These are phyloP conservation scores for Alligator mississippiensis DNA, from an alignment of 2,113 vertebrate species.

Conservation along the genomic window DNA sequence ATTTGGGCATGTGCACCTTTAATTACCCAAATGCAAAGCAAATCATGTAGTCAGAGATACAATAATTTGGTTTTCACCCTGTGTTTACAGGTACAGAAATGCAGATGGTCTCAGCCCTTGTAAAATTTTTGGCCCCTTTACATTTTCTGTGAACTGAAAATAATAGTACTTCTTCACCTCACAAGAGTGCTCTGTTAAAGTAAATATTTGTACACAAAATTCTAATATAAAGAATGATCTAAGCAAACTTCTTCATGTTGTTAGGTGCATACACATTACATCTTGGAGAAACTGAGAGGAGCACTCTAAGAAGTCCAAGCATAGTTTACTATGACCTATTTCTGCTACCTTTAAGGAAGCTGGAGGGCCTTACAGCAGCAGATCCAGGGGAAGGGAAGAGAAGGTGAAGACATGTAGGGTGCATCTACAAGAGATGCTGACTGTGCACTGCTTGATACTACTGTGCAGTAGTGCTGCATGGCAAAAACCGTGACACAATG, in stretches of 20 bases:
- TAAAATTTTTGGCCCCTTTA: neutral
- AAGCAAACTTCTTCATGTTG: neutral
- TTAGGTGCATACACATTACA: neutral
- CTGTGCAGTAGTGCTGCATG: no score
- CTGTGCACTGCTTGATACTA: no score
- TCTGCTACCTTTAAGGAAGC: neutral
- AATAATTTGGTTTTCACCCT: neutral
- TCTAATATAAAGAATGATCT: neutral
- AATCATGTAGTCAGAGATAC: neutral
- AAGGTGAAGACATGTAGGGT: no score
- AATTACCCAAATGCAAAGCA: neutral
- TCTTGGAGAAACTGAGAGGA: neutral
- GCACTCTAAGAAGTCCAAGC: no score
- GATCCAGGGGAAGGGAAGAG: no score
- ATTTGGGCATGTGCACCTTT: neutral
- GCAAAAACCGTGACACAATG: no score
- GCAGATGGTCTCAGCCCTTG: neutral
- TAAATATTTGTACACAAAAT: neutral
- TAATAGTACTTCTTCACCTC: rapidly evolving
- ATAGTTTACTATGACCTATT: neutral
- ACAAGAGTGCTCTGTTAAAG: neutral
- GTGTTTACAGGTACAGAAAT: neutral
- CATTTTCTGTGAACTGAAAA: neutral
- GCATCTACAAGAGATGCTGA: no score
- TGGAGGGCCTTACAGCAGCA: neutral